Evolutionary conservation across 1,140 invertebrate genomes (phyloP), one percentile per base, ranked within the genome.

Genomic region (Micrasema minimum): DNA sequence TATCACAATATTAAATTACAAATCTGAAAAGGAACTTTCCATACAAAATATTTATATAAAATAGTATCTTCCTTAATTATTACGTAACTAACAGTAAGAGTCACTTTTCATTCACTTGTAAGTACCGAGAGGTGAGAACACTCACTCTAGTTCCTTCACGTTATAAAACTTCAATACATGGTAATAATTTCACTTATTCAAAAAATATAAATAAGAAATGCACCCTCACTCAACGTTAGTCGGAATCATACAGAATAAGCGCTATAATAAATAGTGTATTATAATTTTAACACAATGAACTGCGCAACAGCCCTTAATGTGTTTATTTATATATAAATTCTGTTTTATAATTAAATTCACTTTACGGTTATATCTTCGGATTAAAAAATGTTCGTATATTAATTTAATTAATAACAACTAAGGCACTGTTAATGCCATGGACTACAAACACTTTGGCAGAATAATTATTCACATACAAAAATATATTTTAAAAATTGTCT

Each of bases 381-480:
- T 46, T 46, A 7, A 26, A 64, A 22, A 64, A 64, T 46, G 61
- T 46, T 64, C 43, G 41, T 48, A 26, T 46, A 64, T 38, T 41
- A 22, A 46, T 23, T 59, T 59, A 41, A 67, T 66, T 59, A 41
- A 67, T 66, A 51, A 14, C 50, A 72, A 68, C 71, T 73, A 73
- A 73, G 66, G 71, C 71, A 73, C 66, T 62, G 23, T 4, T 48
- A 67, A 66, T 70, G 62, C 68, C 72, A 31, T 41, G 45, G 71
- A 74, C 72, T 70, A 59, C 61, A 69, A 67, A 51, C 66, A 74
- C 72, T 74, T 74, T 74, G 72, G 72, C 72, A 74, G 72, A 74
- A 66, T 59, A 53, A 59, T 66, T 45, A 66, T n/a, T n/a, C n/a
- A 69, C 41, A 64, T 61, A 62, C 22, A 67, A 68, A 69, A 55